A percentile compares a stretch with the other conserved stretches of the same genome.
Evolutionary conservation across 2,888 invertebrate genomes (phyloP).

Genomic region (Lamellibrachia satsuma): DNA sequence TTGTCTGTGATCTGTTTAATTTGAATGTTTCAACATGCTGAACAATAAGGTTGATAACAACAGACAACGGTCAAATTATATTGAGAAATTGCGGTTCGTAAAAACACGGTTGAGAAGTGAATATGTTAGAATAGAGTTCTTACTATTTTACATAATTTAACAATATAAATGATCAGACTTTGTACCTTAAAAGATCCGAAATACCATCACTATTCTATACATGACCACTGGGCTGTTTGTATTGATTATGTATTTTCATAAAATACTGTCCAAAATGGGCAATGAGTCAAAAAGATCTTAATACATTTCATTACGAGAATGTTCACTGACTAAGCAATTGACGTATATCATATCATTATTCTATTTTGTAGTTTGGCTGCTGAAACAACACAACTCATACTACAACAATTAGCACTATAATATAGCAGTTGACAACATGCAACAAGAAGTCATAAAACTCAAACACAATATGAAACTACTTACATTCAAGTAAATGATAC

Average conservation of each 20-base stretch:
- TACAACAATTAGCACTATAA: not conserved
- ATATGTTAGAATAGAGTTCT: too few relatives aligned
- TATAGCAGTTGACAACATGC: constrained; percentile 5
- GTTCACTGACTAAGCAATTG: not conserved
- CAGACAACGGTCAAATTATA: too few relatives aligned
- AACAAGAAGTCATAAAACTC: not conserved
- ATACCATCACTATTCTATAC: not conserved
- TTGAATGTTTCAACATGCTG: too few relatives aligned
- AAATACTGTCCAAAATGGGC: not conserved
- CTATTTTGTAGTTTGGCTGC: too few relatives aligned
- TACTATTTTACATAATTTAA: not conserved
- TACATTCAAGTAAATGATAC: not conserved
- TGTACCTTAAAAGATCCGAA: too few relatives aligned
- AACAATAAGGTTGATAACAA: too few relatives aligned
- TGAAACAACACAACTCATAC: too few relatives aligned
- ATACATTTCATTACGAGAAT: not conserved
- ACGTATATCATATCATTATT: too few relatives aligned
- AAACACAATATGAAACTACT: not conserved
- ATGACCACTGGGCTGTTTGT: not conserved
- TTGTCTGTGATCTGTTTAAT: too few relatives aligned
- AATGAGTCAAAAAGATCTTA: not conserved
- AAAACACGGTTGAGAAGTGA: too few relatives aligned
- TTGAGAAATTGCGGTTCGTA: too few relatives aligned
- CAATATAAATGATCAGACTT: too few relatives aligned
- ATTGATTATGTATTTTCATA: not conserved